Base-by-base conservation (phyloP, 2,888 invertebrate species). In the Lutraria lutraria region DNA sequence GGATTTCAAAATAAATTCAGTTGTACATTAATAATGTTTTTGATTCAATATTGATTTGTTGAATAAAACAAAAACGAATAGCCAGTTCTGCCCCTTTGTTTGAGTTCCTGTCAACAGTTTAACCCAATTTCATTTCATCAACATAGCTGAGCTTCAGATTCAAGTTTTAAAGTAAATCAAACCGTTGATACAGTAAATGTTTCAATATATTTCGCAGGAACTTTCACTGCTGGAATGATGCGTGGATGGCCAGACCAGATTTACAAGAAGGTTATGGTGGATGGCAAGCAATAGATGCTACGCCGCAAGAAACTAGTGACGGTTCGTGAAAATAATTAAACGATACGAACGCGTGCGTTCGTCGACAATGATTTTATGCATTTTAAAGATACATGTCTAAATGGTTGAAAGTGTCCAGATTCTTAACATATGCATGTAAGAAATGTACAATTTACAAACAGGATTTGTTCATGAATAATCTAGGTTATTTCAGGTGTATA, bases 191-290 rank as follows among this genome's bases (percentile, higher is more conserved):
- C 8, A 43, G 43, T 43, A 43, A 43, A 43, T 43, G 43, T 43
- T 2, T 43, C 43, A 43, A 43, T 43, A 43, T 43, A 43, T 43
- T 63, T 34, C 34, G 13, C 85, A 95, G 97, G 98, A 99, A 99
- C 96, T 99, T 98, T 96, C 99, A 99, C 95, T 99, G 99, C 0
- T 99, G 99, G 99, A 98, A 98, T 96, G 99, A 99, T 97, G 98
- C 98, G 0, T 99, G 99, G 99, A 98, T 99, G 98, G 97, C 98
- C 85, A 97, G 99, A 68, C 98, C 98, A 0, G 99, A 99, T 96
- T 97, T 99, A 89, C 97, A 97, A 92, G 97, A 95, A 95, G 98
- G 98, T n/a, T 98, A 98, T 94, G 98, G 98, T 15, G 99, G 99
- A 13, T 99, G 99, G 99, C 99, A 99, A 96, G 98, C 98, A 0